These are phyloP conservation scores for Globodera ellingtonae DNA, from an alignment of 1,140 invertebrate genomes.

Conservation along the genomic window DNA sequence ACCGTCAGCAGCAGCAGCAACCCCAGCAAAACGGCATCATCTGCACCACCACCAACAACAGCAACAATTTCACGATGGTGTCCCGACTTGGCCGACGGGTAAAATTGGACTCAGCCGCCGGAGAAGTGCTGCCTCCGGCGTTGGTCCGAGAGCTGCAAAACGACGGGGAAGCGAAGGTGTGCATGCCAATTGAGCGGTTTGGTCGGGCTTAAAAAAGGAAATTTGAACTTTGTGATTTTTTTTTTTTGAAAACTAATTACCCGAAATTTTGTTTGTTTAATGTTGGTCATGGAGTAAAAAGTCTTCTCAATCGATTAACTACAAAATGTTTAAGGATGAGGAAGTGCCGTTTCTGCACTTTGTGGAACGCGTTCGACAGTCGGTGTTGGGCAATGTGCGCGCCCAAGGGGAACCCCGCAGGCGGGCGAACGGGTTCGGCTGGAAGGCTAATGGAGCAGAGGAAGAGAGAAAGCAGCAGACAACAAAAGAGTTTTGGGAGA, in stretches of 20 bases:
- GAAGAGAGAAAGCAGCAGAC: background rate
- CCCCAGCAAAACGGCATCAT: background rate
- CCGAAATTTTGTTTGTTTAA: no score
- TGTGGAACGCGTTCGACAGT: conserved; percentile 20
- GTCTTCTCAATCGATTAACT: no score
- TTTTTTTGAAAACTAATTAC: no score
- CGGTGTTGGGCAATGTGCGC: conserved; percentile 1
- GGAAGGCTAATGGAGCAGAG: background rate
- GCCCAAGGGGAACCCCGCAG: background rate
- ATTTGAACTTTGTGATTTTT: no score
- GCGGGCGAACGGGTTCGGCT: background rate
- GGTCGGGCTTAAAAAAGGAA: background rate
- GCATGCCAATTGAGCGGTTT: background rate
- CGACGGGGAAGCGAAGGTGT: background rate
- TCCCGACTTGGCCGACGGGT: conserved; percentile 21
- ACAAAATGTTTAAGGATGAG: background rate
- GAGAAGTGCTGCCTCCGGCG: conserved; percentile 4
- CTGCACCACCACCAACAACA: background rate
- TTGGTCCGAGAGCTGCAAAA: conserved; percentile 5
- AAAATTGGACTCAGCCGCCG: conserved; percentile 6
- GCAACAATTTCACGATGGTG: conserved; percentile 25
- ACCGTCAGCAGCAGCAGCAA: background rate
- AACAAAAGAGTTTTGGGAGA: conserved; percentile 6
- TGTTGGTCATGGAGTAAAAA: no score
- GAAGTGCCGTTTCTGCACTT: conserved; percentile 7